Evolutionary conservation across 2,797 vertebrate genomes (phyloP).

Genomic region (Parambassis ranga): DNA sequence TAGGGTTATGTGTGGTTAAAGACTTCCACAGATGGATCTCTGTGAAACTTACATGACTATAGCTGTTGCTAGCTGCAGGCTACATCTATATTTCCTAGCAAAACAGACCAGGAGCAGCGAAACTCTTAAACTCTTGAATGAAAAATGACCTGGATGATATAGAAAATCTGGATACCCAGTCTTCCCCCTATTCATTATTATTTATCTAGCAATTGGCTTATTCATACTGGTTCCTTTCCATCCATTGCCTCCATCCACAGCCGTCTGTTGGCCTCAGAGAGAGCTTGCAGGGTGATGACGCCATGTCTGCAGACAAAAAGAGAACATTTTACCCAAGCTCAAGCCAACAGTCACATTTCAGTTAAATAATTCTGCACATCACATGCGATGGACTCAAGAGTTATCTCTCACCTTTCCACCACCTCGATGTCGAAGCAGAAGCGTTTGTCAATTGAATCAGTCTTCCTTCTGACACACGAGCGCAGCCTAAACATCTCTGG

Average conservation of each 20-base stretch:
- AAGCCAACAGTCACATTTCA: background rate
- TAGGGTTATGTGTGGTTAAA: no score
- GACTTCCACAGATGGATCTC: no score
- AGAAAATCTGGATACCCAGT: no score
- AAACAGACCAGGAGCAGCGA: no score
- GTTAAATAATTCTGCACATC: background rate
- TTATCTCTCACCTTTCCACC: slow-evolving; percentile 87
- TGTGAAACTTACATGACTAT: no score
- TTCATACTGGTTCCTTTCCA: slow-evolving; percentile 94
- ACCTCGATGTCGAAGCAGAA: slow-evolving; percentile 99
- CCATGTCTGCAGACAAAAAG: slow-evolving; percentile 83
- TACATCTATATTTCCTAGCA: no score
- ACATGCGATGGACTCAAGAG: background rate
- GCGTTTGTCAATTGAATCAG: slow-evolving; percentile 97
- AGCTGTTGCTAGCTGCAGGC: no score
- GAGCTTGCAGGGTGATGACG: slow-evolving; percentile 94
- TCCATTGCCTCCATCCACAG: slow-evolving; percentile 99
- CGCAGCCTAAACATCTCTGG: slow-evolving; percentile 93
- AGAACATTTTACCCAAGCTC: background rate
- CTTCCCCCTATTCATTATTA: background rate
- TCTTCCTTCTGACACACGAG: slow-evolving; percentile 95
- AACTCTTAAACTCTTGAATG: no score
- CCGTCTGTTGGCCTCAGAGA: slow-evolving; percentile 93
- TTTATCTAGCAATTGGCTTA: background rate
- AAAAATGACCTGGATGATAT: no score